These are phyloP conservation scores for Orgyia antiqua DNA, from an alignment of 2,888 invertebrate species.

Conservation along the genomic window DNA sequence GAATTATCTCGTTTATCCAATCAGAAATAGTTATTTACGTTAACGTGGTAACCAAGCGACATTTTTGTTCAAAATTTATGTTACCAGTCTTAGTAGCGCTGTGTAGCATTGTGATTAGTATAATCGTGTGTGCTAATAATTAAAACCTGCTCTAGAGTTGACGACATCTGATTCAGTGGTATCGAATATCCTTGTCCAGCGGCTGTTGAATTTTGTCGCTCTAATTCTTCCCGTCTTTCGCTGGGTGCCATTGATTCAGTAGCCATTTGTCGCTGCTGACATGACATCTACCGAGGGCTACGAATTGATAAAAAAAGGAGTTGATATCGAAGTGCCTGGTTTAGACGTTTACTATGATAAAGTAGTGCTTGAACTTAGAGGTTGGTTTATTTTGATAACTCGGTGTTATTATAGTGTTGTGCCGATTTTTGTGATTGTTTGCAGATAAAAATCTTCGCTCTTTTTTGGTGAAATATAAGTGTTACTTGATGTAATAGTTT, in stretches of 20 bases:
- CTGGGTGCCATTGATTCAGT: slow-evolving; percentile 42
- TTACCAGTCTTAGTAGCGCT: slow-evolving; percentile 6
- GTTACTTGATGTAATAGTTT: no score
- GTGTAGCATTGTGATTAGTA: slow-evolving; percentile 11
- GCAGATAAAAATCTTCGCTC: no score
- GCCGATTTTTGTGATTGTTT: no score
- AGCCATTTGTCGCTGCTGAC: slow-evolving; percentile 47
- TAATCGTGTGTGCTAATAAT: slow-evolving; percentile 35
- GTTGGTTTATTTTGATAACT: slow-evolving; percentile 49
- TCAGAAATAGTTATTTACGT: slow-evolving; percentile 19
- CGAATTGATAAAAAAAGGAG: slow-evolving; percentile 69
- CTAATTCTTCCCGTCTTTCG: slow-evolving; percentile 68
- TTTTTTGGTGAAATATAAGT: no score
- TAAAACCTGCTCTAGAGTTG: slow-evolving; percentile 48
- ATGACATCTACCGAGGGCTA: slow-evolving; percentile 75
- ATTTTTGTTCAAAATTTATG: slow-evolving; percentile 21
- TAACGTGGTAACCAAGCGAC: slow-evolving; percentile 21
- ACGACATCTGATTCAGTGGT: slow-evolving; percentile 62
- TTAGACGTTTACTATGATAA: slow-evolving; percentile 78
- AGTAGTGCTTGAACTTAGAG: slow-evolving; percentile 77
- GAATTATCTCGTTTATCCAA: slow-evolving; percentile 36
- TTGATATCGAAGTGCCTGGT: slow-evolving; percentile 72
- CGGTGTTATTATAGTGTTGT: slow-evolving; percentile 8
- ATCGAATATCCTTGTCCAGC: slow-evolving; percentile 70
- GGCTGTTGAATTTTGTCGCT: slow-evolving; percentile 71